Evolutionary conservation across 1,140 invertebrate species (phyloP), one percentile per base, ranked within the genome.

Genomic region (Schmidtea mediterranea): DNA sequence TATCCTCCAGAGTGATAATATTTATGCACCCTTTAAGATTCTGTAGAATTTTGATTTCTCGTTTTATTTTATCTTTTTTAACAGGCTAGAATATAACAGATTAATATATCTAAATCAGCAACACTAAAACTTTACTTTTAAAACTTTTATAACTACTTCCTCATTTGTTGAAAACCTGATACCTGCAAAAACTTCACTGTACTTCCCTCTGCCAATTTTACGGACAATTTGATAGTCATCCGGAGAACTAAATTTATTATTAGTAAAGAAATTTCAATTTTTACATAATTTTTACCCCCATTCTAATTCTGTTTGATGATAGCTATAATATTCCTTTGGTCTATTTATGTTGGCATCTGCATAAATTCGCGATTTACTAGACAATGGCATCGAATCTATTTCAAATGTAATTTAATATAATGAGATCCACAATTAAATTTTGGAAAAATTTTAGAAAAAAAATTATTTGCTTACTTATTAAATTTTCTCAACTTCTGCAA

Each of bases 61-160:
- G 74, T 75, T 97, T 97, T 57, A 98, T 98, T 74, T 98, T 98
- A 79, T 97, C 97, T 80, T 98, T 98, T 74, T 97, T 98, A n/a
- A 98, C 90, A 59, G 92, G 92, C 81, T 89, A 65, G 26, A 75
- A 32, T 6, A 32, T 32, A 32, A 10, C n/a, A n/a, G n/a, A n/a
- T n/a, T n/a, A n/a, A n/a, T n/a, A 32, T 32, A 32, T 32, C 26
- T 6, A 6, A 32, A 32, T 32, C 3, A 32, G 10, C 26, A 3
- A 32, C 3, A 3, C 10, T 32, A 32, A 32, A 32, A 32, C 10
- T 32, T 6, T 32, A 32, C 26, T 32, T 32, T 41, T 23, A 41
- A 75, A 75, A 97, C 97, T 80, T 98, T 98, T 55, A 98, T 87
- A 68, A 98, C 92, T 76, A 87, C 40, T 72, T 95, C 95, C 67